These are phyloP conservation scores for Clarias macrocephalus DNA, from an alignment of 2,113 vertebrate species.

Conservation along the genomic window DNA sequence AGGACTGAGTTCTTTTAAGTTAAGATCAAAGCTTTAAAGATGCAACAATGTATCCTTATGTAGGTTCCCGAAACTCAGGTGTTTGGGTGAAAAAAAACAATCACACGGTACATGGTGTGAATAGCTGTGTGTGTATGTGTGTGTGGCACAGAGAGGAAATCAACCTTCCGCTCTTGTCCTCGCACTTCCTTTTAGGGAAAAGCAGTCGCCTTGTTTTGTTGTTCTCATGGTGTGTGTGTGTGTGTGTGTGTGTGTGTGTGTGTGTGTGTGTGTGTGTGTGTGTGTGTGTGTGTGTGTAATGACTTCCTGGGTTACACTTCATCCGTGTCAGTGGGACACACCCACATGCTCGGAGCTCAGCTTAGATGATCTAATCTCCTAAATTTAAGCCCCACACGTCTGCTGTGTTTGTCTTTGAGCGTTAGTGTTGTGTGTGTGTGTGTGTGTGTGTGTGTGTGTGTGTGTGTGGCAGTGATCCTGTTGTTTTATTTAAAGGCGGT, in stretches of 20 bases:
- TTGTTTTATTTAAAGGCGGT: neutral
- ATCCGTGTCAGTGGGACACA: neutral
- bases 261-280: conserved; percentile 19
- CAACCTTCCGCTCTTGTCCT: neutral
- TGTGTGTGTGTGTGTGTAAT: neutral
- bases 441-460: conserved; percentile 7
- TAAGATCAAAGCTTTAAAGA: too few species aligned
- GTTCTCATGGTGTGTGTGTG: neutral
- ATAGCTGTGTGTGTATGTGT: neutral
- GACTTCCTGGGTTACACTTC: neutral
- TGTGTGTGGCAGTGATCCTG: neutral
- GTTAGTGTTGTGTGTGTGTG: neutral
- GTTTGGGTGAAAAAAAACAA: too few species aligned
- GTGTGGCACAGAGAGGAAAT: conserved; percentile 19
- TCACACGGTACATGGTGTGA: too few species aligned
- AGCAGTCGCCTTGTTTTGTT: neutral
- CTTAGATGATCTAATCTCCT: neutral
- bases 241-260: conserved; percentile 20
- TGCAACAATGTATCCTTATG: too few species aligned
- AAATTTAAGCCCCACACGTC: neutral
- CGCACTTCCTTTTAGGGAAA: conserved; percentile 28
- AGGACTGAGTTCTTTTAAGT: neutral
- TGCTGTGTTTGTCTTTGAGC: neutral
- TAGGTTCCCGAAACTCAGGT: too few species aligned
- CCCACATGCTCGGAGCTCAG: neutral